Base-by-base conservation (phyloP, 2,797 vertebrate genomes). In the Syngnathus rostellatus region DNA sequence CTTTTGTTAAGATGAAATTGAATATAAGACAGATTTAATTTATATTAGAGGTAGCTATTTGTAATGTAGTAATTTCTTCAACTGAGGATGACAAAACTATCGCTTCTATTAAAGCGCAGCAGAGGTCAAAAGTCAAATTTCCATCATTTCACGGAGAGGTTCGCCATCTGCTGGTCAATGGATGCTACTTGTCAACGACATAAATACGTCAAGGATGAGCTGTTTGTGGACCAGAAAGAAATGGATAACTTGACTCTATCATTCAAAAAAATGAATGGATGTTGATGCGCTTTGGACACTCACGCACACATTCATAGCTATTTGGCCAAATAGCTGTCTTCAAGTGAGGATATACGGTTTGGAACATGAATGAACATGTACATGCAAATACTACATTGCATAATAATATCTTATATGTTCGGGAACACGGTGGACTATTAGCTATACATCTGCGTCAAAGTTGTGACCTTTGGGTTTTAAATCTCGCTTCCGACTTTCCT, bases 101-200 rank as follows among this genome's bases (percentile, higher is more conserved):
- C 25, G 6, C 12, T 12, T 57, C 2, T 57, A 25, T 6, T 12
- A 57, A 23, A 53, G 51, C 6, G 53, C 53, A 31, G 25, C 31
- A 58, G 1, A 58, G 55, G 31, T 38, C 31, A 58, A 60, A 45
- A 25, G 21, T 14, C 62, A 31, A 14, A 63, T 5, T 25, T 1
- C 62, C 8, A 25, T 37, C 8, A 10, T 25, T 19, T 46, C 17
- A 37, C 14, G 64, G 25, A 63, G 46, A 70, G 79, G 68, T 64
- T 31, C 63, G 0, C 80, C 82, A 80, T 72, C 85, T 86, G 71
- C 70, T 84, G 86, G 84, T 41, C 57, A 2, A 71, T 69, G 59
- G 1, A 8, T 19, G 53, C 5, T 17, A 37, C 39, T 37, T 31
- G 14, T 8, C 41, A 46, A 50, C 17, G 19, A 25, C 62, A 1